Evolutionary conservation across 2,113 vertebrate genomes (phyloP).

Genomic region (Oceanodroma tethys): DNA sequence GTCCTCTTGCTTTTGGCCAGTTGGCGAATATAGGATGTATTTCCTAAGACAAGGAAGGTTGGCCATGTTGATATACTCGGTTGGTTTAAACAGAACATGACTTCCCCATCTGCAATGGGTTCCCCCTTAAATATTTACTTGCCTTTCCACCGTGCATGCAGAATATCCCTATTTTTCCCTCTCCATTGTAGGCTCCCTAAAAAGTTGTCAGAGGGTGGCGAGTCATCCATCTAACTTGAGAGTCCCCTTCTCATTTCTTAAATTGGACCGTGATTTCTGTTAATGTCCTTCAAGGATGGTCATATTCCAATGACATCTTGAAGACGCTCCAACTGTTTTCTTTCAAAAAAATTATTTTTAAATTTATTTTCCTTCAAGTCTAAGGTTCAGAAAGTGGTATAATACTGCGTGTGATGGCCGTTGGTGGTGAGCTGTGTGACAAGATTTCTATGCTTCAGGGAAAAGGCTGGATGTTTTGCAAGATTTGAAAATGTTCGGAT

Average conservation of each 20-base stretch:
- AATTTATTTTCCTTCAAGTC: neutral
- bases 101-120: neutral
- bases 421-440: neutral
- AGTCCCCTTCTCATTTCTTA: neutral
- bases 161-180: neutral
- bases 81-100: neutral
- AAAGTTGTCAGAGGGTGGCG: neutral
- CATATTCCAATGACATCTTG: neutral
- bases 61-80: accelerated
- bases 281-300: neutral
- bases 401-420: accelerated
- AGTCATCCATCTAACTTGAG: neutral
- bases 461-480: neutral
- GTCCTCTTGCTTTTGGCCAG: neutral
- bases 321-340: neutral
- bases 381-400: neutral
- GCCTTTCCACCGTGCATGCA: accelerated
- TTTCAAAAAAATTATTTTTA: neutral
- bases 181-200: neutral
- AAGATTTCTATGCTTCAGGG: neutral
- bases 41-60: neutral
- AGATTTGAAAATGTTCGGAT: neutral
- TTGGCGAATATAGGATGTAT: neutral
- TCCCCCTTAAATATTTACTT: neutral
- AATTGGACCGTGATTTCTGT: neutral